These are phyloP conservation scores for Apamea sordens DNA, from an alignment of 2,888 invertebrate species.

Conservation along the genomic window DNA sequence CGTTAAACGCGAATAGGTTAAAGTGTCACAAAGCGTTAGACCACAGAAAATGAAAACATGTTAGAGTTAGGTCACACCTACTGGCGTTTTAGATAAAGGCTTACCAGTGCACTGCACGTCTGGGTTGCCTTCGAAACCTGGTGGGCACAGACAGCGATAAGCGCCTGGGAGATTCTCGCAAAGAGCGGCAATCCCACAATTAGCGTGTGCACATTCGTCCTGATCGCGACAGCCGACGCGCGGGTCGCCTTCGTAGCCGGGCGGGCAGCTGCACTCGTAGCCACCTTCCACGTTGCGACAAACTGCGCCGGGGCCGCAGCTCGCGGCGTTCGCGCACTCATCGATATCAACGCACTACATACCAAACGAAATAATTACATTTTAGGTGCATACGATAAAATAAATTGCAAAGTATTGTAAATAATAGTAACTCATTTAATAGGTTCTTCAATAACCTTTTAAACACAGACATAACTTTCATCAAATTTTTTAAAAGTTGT, in stretches of 20 bases:
- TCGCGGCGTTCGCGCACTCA: slow-evolving; percentile 93
- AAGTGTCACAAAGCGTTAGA: slow-evolving; percentile 85
- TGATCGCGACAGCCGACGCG: slow-evolving; percentile 93
- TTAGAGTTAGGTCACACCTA: slow-evolving; percentile 78
- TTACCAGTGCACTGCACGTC: slow-evolving; percentile 94
- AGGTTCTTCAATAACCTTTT: neutral
- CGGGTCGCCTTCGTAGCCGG: slow-evolving; percentile 95
- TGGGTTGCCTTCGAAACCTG: slow-evolving; percentile 95
- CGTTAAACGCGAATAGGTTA: slow-evolving; percentile 78
- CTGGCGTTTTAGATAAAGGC: slow-evolving; percentile 69
- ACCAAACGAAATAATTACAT: slow-evolving; percentile 34
- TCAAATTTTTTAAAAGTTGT: neutral
- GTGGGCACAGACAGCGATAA: slow-evolving; percentile 95
- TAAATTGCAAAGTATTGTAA: neutral
- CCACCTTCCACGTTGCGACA: slow-evolving; percentile 95
- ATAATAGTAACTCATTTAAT: neutral
- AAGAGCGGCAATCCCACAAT: slow-evolving; percentile 94
- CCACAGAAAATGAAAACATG: slow-evolving; percentile 77
- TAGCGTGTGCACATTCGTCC: slow-evolving; percentile 93
- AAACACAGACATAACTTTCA: neutral
- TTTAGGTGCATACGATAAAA: neutral
- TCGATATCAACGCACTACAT: slow-evolving; percentile 94
- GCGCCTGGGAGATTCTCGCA: slow-evolving; percentile 95
- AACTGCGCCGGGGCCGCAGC: slow-evolving; percentile 94
- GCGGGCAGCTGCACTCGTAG: slow-evolving; percentile 95